These are phyloP conservation scores for Campoplex nolae DNA, from an alignment of 2,888 invertebrate species.

Conservation along the genomic window DNA sequence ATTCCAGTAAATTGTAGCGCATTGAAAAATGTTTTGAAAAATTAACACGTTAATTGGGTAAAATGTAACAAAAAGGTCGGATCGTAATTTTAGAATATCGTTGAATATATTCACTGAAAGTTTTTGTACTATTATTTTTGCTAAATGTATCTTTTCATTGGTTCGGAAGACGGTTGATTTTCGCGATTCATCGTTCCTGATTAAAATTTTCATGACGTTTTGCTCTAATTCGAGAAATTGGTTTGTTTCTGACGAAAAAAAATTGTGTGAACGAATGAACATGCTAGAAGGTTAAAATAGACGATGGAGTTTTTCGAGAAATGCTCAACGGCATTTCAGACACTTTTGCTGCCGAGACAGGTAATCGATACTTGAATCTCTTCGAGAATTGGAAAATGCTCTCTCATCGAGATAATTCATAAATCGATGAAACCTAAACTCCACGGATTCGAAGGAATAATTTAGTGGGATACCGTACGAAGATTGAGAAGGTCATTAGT, in stretches of 20 bases:
- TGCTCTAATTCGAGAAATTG: too few species aligned
- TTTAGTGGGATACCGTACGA: neutral
- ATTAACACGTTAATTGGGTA: neutral
- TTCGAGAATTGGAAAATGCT: neutral
- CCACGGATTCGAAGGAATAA: neutral
- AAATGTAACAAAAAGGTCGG: neutral
- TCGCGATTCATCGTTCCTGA: too few species aligned
- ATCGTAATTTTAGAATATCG: neutral
- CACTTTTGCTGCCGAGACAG: neutral
- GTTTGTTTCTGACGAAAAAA: neutral
- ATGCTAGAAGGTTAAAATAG: neutral
- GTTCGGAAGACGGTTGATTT: too few species aligned
- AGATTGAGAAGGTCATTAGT: constrained; percentile 30
- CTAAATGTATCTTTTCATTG: neutral
- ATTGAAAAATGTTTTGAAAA: neutral
- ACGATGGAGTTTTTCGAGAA: neutral
- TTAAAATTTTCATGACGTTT: too few species aligned
- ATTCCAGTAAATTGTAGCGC: neutral
- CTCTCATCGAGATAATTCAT: neutral
- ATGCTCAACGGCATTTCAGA: too few species aligned
- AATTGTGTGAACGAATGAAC: neutral
- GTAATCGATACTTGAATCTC: neutral
- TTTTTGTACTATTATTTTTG: neutral
- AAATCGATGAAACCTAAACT: neutral
- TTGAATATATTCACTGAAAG: neutral